Conservation (phyloP, 2,797 vertebrate genomes). For the Platalea minor region DNA sequence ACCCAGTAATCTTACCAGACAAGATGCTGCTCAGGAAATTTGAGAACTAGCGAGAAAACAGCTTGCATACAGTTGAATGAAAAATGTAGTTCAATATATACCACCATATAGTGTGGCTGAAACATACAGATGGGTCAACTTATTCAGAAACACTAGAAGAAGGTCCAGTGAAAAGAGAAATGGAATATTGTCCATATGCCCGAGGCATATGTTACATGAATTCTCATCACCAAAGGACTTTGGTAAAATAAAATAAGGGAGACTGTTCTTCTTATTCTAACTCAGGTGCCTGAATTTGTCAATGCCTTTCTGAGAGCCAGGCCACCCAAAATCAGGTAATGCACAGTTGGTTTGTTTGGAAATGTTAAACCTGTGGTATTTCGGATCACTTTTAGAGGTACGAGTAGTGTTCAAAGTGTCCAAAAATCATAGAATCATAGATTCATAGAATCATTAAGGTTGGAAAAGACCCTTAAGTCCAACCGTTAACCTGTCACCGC, state of each 20-base stretch:
- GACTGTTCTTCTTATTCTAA: not conserved
- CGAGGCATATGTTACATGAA: not conserved
- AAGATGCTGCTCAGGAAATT: not conserved
- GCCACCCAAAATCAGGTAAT: not conserved
- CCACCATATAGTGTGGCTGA: not conserved
- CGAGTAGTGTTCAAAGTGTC: not conserved
- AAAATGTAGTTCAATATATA: not conserved
- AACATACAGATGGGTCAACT: not conserved
- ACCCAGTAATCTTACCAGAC: not conserved
- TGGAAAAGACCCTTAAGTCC: no score
- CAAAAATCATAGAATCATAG: not conserved
- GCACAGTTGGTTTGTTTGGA: not conserved
- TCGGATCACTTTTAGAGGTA: not conserved
- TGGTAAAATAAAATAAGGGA: not conserved
- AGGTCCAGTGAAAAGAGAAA: not conserved
- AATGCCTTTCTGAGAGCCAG: not conserved
- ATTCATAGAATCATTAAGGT: no score
- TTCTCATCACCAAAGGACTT: not conserved
- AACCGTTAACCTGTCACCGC: no score
- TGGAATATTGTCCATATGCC: not conserved
- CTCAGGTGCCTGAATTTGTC: not conserved
- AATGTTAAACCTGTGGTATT: not conserved
- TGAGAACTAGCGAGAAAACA: not conserved
- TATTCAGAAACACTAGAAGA: not conserved
- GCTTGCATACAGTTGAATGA: not conserved